Conservation (phyloP, 2,113 vertebrate species). For the Phalacrocorax carbo region DNA sequence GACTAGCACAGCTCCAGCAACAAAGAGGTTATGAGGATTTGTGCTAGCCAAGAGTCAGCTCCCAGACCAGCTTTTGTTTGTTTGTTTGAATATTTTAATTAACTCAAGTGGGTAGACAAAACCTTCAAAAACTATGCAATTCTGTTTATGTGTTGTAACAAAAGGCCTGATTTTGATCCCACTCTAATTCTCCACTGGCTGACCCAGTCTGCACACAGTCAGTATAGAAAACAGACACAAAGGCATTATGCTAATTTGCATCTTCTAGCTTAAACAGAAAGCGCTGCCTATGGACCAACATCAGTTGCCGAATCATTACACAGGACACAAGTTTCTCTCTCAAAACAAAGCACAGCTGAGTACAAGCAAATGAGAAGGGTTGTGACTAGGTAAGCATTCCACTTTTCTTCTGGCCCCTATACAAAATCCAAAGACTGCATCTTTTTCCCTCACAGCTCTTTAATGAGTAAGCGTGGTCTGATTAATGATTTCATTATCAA, state of each 20-base stretch:
- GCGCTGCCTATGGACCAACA: not conserved
- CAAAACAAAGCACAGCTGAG: not conserved
- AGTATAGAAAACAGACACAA: not conserved
- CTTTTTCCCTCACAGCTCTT: not conserved
- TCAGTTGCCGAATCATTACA: not conserved
- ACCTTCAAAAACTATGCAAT: not conserved
- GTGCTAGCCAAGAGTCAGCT: not conserved
- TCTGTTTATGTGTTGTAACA: not conserved
- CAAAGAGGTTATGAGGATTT: not conserved
- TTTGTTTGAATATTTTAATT: slow-evolving; percentile 41
- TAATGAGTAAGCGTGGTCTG: not conserved
- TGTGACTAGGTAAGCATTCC: not conserved
- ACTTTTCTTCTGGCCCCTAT: not conserved
- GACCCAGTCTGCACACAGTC: not conserved
- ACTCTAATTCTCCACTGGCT: not conserved
- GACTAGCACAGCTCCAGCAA: not conserved
- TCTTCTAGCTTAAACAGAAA: not conserved
- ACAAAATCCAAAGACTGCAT: not conserved
- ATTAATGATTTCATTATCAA: not conserved
- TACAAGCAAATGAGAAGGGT: not conserved
- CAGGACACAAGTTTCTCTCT: not conserved
- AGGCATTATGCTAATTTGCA: not conserved
- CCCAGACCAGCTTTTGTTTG: not conserved
- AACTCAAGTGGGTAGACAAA: not conserved
- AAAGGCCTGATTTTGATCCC: slow-evolving; percentile 29